Conservation (phyloP, 2,797 vertebrate genomes). For the Trachurus trachurus region DNA sequence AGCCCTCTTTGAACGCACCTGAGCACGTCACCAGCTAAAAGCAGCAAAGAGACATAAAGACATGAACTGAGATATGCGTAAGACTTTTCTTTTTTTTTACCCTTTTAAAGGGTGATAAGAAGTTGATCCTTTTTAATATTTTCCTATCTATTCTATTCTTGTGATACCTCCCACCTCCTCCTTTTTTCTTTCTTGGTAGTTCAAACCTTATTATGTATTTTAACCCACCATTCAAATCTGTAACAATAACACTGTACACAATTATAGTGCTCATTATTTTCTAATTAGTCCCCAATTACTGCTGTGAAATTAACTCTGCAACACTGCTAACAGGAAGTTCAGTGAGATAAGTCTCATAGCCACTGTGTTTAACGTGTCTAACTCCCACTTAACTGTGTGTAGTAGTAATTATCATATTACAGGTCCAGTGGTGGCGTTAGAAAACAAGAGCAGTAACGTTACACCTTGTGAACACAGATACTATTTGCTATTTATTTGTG, state of each 20-base stretch:
- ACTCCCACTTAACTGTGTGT: too few species aligned
- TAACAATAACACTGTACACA: neutral
- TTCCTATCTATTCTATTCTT: neutral
- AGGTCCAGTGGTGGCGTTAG: neutral
- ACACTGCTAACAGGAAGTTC: slow-evolving; percentile 6
- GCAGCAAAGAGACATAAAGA: slow-evolving; percentile 48
- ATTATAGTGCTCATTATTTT: neutral
- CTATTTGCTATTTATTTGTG: neutral
- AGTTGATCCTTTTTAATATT: neutral
- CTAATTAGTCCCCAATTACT: neutral
- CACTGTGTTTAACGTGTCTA: neutral
- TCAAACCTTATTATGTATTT: neutral
- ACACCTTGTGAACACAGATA: neutral
- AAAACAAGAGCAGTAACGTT: neutral
- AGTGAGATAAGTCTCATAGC: slow-evolving; percentile 5
- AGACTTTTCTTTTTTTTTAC: neutral
- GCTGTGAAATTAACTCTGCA: neutral
- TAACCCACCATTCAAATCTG: slow-evolving; percentile 1
- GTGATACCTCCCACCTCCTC: neutral
- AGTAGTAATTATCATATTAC: neutral
- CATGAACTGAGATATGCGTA: neutral
- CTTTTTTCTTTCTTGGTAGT: neutral
- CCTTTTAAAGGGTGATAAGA: neutral
- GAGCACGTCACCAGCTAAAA: slow-evolving; percentile 97
- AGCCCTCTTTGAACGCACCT: slow-evolving; percentile 98